phyloP scores from a whole-genome alignment of 2,113 vertebrate species.

The Ptychochromis oligacanthus region DNA sequence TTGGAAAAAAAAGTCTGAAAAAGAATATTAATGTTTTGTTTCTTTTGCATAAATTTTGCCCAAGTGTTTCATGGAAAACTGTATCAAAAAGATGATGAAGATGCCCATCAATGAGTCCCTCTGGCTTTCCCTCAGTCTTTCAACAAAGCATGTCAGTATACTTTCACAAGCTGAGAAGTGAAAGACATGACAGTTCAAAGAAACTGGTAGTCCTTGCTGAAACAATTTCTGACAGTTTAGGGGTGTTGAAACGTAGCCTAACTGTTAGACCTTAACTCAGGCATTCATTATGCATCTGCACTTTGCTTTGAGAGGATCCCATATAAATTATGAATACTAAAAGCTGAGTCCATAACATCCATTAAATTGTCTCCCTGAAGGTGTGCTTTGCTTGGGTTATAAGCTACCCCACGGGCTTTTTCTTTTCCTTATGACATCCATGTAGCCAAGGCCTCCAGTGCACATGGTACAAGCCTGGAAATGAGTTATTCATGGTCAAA shows the following conservation, averaged over 20 bases:
- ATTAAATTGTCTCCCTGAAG: conserved; percentile 77
- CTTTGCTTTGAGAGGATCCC: conserved; percentile 77
- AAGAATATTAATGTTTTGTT: conserved; percentile 8
- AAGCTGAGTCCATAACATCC: conserved; percentile 82
- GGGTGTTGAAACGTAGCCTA: conserved; percentile 72
- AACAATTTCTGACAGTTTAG: conserved; percentile 71
- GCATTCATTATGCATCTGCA: conserved; percentile 83
- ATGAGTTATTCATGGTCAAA: background rate
- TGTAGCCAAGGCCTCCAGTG: conserved; percentile 36
- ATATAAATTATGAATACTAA: conserved; percentile 86
- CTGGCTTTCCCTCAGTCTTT: conserved; percentile 29
- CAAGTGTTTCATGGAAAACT: conserved; percentile 9
- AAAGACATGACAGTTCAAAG: conserved; percentile 70
- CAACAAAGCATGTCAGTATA: conserved; percentile 39
- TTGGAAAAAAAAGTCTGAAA: conserved; percentile 34
- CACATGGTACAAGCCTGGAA: conserved; percentile 26
- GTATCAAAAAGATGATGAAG: conserved; percentile 13
- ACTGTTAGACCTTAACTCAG: conserved; percentile 78
- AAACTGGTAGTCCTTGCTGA: conserved; percentile 50
- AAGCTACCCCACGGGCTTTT: conserved; percentile 60
- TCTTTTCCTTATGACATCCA: conserved; percentile 39
- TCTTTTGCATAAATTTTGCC: conserved; percentile 13
- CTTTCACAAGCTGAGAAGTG: conserved; percentile 41
- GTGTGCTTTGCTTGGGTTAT: conserved; percentile 62
- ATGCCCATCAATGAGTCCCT: conserved; percentile 52